Evolutionary conservation across 2,888 invertebrate genomes (phyloP).

Genomic region (Belgica antarctica): DNA sequence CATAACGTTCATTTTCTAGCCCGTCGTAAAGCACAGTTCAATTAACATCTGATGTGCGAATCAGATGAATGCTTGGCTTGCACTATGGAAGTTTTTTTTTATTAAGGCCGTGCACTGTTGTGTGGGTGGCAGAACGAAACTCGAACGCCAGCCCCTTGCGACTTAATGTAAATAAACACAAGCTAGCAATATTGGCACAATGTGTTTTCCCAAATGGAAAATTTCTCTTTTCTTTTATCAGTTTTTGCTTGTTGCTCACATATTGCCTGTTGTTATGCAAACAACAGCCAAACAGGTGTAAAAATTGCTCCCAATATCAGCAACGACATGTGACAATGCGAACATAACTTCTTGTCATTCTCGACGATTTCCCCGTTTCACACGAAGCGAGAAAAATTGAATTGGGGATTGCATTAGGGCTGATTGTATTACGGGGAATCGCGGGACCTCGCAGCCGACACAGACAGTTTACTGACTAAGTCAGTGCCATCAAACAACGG

Average conservation of each 20-base stretch:
- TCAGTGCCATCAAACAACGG: background rate
- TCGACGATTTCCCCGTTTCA: background rate
- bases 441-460: too few relatives aligned
- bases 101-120: background rate
- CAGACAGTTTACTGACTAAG: background rate
- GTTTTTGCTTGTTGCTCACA: too few relatives aligned
- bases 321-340: slow-evolving; percentile 9
- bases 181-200: slow-evolving; percentile 6
- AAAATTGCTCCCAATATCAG: slow-evolving; percentile 11
- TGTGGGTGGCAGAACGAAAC: background rate
- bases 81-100: background rate
- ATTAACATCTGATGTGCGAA: slow-evolving; percentile 4
- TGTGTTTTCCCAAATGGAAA: slow-evolving; percentile 21
- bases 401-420: slow-evolving; percentile 7
- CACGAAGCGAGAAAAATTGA: background rate
- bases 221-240: slow-evolving; percentile 17
- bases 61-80: background rate
- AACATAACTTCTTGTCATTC: slow-evolving; percentile 22
- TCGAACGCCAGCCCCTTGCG: slow-evolving; percentile 6
- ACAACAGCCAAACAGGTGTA: slow-evolving; percentile 22
- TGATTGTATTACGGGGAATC: background rate
- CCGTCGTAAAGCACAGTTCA: background rate
- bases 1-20: background rate
- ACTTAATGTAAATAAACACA: slow-evolving; percentile 23
- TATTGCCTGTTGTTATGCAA: background rate